Evolutionary conservation across 2,113 vertebrate species (phyloP).

Genomic region (Dinomys branickii): DNA sequence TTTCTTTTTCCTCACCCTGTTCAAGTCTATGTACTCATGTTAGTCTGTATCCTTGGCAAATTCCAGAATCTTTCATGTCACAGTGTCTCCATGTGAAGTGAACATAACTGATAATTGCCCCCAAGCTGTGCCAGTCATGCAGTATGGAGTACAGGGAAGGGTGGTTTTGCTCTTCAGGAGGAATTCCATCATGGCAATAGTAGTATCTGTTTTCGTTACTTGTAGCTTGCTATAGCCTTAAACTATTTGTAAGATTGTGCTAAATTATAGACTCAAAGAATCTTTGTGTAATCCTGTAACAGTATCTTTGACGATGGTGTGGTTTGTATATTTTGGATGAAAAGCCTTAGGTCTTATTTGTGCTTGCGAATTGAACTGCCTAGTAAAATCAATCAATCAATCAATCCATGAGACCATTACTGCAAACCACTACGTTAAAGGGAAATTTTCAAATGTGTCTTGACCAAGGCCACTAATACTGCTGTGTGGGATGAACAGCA

Average conservation of each 20-base stretch:
- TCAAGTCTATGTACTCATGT: neutral
- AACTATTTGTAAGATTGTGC: neutral
- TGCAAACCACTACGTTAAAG: neutral
- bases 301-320: neutral
- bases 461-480: neutral
- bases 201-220: neutral
- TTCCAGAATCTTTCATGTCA: neutral
- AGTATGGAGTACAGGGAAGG: neutral
- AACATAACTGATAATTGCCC: neutral
- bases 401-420: neutral
- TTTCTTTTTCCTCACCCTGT: neutral
- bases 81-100: neutral
- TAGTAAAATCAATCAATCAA: neutral
- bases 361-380: neutral
- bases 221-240: neutral
- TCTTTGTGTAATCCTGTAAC: neutral
- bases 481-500: neutral
- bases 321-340: neutral
- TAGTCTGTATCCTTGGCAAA: neutral
- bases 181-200: neutral
- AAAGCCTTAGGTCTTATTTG: neutral
- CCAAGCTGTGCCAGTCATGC: neutral
- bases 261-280: neutral
- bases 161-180: neutral
- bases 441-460: neutral